A percentile compares a stretch with the other conserved stretches of the same genome.
Conservation (phyloP, 2,797 vertebrate genomes). For the Tympanoctomys barrerae region DNA sequence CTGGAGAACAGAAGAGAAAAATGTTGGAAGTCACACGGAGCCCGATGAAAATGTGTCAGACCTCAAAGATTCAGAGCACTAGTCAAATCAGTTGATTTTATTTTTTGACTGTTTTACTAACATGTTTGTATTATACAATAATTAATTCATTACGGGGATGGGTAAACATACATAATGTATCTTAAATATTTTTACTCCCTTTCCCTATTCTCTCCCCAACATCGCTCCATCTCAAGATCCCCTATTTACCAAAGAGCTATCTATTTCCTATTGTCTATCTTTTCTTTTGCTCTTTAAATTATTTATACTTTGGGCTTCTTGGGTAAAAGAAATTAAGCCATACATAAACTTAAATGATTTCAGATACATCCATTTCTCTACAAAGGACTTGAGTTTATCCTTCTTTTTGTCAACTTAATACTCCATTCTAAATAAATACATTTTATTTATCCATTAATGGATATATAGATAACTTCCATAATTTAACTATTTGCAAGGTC, state of each 20-base stretch:
- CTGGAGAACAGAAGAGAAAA: background rate
- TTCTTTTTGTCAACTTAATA: no score
- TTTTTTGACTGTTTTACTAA: background rate
- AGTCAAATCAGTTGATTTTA: background rate
- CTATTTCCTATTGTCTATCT: no score
- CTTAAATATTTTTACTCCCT: background rate
- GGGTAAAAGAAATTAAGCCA: background rate
- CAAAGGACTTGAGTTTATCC: background rate
- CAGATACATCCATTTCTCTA: background rate
- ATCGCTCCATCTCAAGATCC: background rate
- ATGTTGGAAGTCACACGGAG: background rate
- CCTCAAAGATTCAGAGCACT: background rate
- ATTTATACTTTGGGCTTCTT: background rate
- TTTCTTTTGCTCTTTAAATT: background rate
- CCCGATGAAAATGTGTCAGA: background rate
- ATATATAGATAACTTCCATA: background rate
- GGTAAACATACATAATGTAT: background rate
- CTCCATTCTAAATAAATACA: no score
- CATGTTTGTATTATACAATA: background rate
- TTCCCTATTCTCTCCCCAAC: background rate
- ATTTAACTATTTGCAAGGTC: background rate
- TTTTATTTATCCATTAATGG: background rate
- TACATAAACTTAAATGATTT: background rate
- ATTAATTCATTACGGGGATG: background rate
- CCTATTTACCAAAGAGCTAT: background rate